Base-by-base conservation (phyloP, 2,888 invertebrate genomes). In the Eupeodes luniger region DNA sequence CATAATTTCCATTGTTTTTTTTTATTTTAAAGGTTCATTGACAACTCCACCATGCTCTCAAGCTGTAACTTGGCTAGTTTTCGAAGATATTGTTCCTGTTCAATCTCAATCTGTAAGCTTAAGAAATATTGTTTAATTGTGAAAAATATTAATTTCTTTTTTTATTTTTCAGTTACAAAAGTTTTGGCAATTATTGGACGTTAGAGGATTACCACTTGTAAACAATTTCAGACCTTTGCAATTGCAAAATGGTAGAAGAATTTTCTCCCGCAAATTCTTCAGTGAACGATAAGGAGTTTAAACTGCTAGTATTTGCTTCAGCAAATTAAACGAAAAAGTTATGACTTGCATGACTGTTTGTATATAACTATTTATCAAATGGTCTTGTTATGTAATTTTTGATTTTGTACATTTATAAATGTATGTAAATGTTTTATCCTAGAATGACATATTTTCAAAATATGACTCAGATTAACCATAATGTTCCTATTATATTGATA, bases 11-110 rank as follows among this genome's bases (percentile, higher is more conserved):
- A 57, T 5, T 27, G 11, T 6, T 14, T 34, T 12, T 27, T 85
- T 72, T 77, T 67, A 5, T 9, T 36, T n/a, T 0, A 27, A 27
- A 82, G 97, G 97, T 0, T 97, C 97, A 0, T 93, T 97, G 70
- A 97, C 97, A 7, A 96, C 97, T 0, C 97, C 97, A 1, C 94
- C 91, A 1, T 97, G 97, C 91, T 95, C 95, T 69, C 96, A 97
- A 91, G 94, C 94, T 0, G 96, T 97, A 51, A 94, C 95, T 6
- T 97, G 97, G 96, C 96, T 96, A 36, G 94, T 97, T 0, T 94
- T 96, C 81, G 61, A 90, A 6, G 81, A 89, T 16, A 81, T 90
- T 2, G 27, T 90, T 16, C 84, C 89, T 14, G 82, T 91, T 61
- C 51, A 81, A 7, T 62, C 49, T 0, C 0, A 36, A 9, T 11